Conservation (phyloP, 1,140 invertebrate genomes). For the Panagrolaimus sp. region DNA sequence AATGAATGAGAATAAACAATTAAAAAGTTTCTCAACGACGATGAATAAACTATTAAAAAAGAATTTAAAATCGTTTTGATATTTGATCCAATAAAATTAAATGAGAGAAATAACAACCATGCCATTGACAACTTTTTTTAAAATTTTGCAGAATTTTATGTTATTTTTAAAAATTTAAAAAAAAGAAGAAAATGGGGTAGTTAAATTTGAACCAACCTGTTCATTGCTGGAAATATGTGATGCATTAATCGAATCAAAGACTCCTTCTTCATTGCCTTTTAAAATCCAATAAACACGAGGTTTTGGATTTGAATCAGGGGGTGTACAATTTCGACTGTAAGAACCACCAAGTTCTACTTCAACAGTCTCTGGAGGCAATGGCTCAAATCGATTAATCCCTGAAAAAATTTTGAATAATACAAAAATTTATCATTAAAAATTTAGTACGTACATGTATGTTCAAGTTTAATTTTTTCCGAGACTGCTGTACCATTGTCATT, state of each 20-base stretch:
- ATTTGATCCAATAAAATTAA: slow-evolving; percentile 9
- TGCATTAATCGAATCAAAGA: slow-evolving; percentile 52
- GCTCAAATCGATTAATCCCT: slow-evolving; percentile 51
- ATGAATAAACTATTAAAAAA: too few relatives aligned
- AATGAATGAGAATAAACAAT: too few relatives aligned
- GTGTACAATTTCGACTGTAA: slow-evolving; percentile 51
- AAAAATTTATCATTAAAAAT: not conserved
- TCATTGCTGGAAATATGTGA: slow-evolving; percentile 59
- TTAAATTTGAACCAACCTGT: slow-evolving; percentile 41
- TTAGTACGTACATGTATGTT: slow-evolving; percentile 69
- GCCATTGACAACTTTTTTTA: slow-evolving; percentile 14
- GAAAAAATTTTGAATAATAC: slow-evolving; percentile 22
- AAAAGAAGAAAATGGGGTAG: not conserved
- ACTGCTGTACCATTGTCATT: slow-evolving; percentile 90
- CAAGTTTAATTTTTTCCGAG: slow-evolving; percentile 85
- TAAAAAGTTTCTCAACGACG: too few relatives aligned
- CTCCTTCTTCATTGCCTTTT: slow-evolving; percentile 48
- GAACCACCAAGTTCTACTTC: slow-evolving; percentile 53
- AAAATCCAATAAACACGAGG: slow-evolving; percentile 53
- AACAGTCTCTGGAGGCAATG: slow-evolving; percentile 47
- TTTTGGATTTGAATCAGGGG: slow-evolving; percentile 46
- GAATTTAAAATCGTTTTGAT: not conserved
- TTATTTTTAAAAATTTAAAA: slow-evolving; percentile 3
- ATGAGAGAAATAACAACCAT: slow-evolving; percentile 3
- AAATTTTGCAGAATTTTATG: not conserved